Evolutionary conservation across 2,113 vertebrate species (phyloP).

Genomic region (Etheostoma cragini): DNA sequence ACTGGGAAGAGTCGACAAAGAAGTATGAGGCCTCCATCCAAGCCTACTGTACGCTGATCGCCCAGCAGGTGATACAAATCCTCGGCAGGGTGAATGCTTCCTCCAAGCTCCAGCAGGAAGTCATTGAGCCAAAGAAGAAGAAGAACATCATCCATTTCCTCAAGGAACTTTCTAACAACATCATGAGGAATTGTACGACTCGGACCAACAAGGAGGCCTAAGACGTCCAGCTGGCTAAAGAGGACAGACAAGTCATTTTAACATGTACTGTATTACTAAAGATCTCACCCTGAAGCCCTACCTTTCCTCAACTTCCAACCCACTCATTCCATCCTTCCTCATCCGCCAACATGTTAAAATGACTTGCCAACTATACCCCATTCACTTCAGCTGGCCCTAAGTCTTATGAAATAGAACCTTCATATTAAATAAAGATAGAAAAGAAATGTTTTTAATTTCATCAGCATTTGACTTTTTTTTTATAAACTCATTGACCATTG

Average conservation of each 20-base stretch:
- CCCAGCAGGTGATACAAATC: background rate
- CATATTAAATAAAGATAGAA: no score
- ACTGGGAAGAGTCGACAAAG: fast-evolving
- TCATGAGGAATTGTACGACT: background rate
- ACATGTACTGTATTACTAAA: background rate
- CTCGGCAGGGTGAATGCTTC: background rate
- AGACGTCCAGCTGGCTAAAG: background rate
- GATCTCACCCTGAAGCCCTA: background rate
- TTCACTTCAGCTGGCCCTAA: no score
- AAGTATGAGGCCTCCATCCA: background rate
- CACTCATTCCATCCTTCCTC: no score
- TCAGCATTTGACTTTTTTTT: no score
- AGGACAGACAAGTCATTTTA: background rate
- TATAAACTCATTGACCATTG: no score
- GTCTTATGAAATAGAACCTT: no score
- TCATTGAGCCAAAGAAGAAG: background rate
- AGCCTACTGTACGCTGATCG: background rate
- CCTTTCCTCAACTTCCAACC: background rate
- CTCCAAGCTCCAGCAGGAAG: background rate
- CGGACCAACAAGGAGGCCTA: background rate
- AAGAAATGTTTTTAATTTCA: no score
- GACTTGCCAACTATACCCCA: background rate
- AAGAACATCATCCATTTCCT: background rate
- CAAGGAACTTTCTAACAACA: background rate
- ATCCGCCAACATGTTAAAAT: background rate